These are phyloP conservation scores for Cyclina sinensis DNA, from an alignment of 1,140 invertebrate genomes.

Conservation along the genomic window DNA sequence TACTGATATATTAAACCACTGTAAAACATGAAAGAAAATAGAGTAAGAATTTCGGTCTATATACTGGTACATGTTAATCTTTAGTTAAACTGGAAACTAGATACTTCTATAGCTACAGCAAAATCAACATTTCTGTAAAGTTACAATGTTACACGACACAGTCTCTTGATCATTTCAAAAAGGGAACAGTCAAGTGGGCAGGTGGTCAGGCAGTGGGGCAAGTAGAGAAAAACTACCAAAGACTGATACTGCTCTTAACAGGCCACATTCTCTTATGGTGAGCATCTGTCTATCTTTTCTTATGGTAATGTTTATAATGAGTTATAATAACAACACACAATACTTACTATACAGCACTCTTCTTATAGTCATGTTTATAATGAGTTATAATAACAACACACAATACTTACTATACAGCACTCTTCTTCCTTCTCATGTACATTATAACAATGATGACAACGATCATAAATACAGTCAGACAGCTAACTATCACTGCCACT, in stretches of 20 bases:
- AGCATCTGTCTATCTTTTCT: neutral
- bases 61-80: neutral
- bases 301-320: neutral
- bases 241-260: neutral
- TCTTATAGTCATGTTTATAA: neutral
- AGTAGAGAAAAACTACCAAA: no score
- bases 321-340: neutral
- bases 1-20: no score
- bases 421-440: slow-evolving; percentile 73
- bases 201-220: no score
- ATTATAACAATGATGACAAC: slow-evolving; percentile 71
- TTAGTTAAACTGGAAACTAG: neutral
- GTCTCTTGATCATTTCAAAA: no score
- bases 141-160: no score
- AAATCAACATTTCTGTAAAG: neutral
- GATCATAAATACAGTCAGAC: slow-evolving; percentile 74
- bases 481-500: slow-evolving; percentile 74
- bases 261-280: neutral
- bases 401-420: slow-evolving; percentile 72
- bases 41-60: neutral
- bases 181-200: no score
- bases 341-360: slow-evolving; percentile 71
- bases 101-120: neutral
- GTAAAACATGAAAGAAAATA: no score
- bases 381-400: neutral